Evolutionary conservation across 2,797 vertebrate species (phyloP), one percentile per base, ranked within the genome.

Genomic region (Chloroceryle inda): DNA sequence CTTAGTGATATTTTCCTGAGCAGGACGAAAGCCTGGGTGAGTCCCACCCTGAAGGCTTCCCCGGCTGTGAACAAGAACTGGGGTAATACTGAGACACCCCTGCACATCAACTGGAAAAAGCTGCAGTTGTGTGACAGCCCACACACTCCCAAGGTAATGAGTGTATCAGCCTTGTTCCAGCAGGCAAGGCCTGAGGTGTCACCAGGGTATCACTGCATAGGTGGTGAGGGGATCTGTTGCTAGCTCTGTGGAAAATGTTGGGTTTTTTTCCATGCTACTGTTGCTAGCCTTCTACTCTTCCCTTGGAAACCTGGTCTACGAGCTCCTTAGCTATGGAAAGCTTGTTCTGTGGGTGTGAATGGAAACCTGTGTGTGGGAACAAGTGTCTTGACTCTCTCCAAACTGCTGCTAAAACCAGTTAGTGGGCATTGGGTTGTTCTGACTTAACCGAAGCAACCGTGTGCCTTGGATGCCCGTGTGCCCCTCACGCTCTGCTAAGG

Each of bases 101-200:
- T 98, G 55, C 98, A 98, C 3, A 96, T 98, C 29, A 97, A 98
- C 24, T 99, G 98, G 98, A 99, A 97, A 49, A 98, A 99, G 82
- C 97, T 98, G 81, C 98, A 97, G 50, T 98, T 98, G 3, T 98
- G 98, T 50, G 99, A 99, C 75, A 99, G 98, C 3, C 99, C 99
- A 0, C 98, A 97, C 96, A 99, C 99, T 3, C 99, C 99, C 50
- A 99, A 99, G 98, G 99, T 99, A 97, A 92, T 27, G 27, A 21
- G 15, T 1, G 3, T 5, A 1, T 29, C 11, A 5, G 0, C 18
- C 53, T 35, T 38, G 49, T 5, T n/a, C 45, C 19, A n/a, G 24
- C 13, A 11, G 23, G n/a, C 27, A 55, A 59, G 24, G 13, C 8
- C 55, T 50, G 47, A 0, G 6, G 45, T 1, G 6, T 24, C 0